Evolutionary conservation across 2,888 invertebrate genomes (phyloP), one percentile per base, ranked within the genome.

Genomic region (Petrolisthes manimaculis): DNA sequence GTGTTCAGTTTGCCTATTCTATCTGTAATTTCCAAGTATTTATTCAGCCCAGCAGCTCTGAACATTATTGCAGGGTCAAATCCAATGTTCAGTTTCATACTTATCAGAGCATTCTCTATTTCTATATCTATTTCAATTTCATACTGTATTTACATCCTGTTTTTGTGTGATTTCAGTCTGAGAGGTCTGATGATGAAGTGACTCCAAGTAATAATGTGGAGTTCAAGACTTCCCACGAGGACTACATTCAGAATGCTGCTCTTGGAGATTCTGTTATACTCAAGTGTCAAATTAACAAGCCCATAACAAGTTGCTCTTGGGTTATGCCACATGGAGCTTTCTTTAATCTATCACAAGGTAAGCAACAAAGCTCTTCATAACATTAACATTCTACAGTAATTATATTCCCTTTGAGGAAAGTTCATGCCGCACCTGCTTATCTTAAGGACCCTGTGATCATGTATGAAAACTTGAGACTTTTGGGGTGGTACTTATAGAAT

Each of bases 261-360:
- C 24, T 86, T 24, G 84, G 88, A 14, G 88, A 79, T n/a, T 61
- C 80, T 56, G 79, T 84, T 12, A n/a, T 86, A 4, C 88, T 91
- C 69, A 86, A 86, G 75, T 91, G 91, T 55, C 84, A 82, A 51
- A 83, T 88, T 18, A 78, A 89, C 74, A 54, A 74, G 56, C 83
- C 85, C 6, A 81, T 91, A 54, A 74, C 80, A 5, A 69, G 78
- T 53, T 91, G 91, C 67, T 81, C 88, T 37, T 91, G 91, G 91
- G 83, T 89, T 71, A 88, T 78, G 82, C 91, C 91, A 12, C 79
- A 82, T 69, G 89, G 88, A 74, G 83, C 71, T 53, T 54, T 83
- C 18, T 53, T 90, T 69, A 83, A 67, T 78, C 37, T 82, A 18
- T 81, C 83, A 21, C 77, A 85, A 85, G 89, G 89, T 89, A 77